These are phyloP conservation scores for Belonocnema kinseyi DNA, from an alignment of 1,140 invertebrate species.

Conservation along the genomic window DNA sequence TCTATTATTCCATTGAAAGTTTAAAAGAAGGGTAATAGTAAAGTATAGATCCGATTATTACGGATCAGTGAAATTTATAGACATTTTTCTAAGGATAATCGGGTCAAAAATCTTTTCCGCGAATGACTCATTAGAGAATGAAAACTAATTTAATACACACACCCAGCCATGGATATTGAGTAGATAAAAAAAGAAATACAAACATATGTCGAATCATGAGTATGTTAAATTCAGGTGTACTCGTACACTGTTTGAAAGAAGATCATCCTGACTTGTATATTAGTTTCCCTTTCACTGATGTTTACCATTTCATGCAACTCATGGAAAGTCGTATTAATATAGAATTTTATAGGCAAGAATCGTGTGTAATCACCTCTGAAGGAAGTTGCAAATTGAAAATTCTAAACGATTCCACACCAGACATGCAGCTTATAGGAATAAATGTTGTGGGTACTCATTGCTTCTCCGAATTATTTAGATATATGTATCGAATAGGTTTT, in stretches of 20 bases:
- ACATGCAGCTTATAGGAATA: neutral
- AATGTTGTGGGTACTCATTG: neutral
- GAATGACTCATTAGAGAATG: neutral
- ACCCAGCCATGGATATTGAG: neutral
- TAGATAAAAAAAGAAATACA: neutral
- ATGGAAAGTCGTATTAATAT: conserved; percentile 49
- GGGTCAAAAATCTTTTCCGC: neutral
- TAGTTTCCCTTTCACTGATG: conserved; percentile 51
- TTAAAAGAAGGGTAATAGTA: neutral
- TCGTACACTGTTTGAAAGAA: neutral
- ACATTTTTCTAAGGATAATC: neutral
- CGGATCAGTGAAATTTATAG: neutral
- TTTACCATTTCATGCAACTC: conserved; percentile 45
- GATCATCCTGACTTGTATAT: neutral
- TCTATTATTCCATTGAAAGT: conserved; percentile 40
- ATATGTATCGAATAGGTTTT: neutral
- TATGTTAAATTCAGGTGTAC: neutral
- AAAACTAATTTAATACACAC: conserved; percentile 10
- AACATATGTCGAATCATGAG: neutral
- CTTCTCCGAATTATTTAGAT: neutral
- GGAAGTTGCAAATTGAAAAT: neutral
- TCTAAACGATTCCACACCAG: neutral
- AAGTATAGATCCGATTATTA: neutral
- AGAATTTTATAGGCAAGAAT: neutral
- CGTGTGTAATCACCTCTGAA: conserved; percentile 6